These are phyloP conservation scores for Chorisops tibialis DNA, from an alignment of 2,888 invertebrate genomes.

Conservation along the genomic window DNA sequence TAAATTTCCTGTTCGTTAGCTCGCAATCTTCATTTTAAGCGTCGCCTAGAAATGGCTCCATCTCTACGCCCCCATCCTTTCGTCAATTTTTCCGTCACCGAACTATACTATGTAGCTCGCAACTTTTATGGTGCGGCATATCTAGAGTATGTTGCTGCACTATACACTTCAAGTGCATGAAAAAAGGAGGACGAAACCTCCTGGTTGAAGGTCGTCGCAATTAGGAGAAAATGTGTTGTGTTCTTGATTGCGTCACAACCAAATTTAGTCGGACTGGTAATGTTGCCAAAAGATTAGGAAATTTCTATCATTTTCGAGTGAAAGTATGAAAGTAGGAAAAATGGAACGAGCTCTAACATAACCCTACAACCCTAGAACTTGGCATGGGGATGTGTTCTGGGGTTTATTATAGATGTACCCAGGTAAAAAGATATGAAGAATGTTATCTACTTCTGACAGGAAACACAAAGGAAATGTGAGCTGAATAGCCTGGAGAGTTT, in stretches of 20 bases:
- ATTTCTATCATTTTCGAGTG: background rate
- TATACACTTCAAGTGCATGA: background rate
- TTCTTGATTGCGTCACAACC: background rate
- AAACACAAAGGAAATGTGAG: slow-evolving; percentile 5
- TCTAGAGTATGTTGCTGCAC: no score
- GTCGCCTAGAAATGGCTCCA: background rate
- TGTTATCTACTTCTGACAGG: background rate
- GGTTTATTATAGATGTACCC: background rate
- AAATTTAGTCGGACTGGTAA: background rate
- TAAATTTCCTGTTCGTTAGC: background rate
- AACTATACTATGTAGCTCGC: no score
- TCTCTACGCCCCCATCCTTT: no score
- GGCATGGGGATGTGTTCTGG: background rate
- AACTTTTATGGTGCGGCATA: no score
- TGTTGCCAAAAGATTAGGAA: background rate
- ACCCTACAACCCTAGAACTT: no score
- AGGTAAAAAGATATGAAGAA: slow-evolving; percentile 12
- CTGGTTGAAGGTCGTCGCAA: slow-evolving; percentile 20
- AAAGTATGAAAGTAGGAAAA: background rate
- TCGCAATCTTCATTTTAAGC: background rate
- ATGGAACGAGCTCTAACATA: no score
- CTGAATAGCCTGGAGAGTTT: slow-evolving; percentile 2
- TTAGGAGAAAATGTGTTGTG: slow-evolving; percentile 1
- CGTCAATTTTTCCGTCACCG: no score
- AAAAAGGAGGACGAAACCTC: background rate